Conservation (phyloP, 2,888 invertebrate genomes). For the Xestia xanthographa region DNA sequence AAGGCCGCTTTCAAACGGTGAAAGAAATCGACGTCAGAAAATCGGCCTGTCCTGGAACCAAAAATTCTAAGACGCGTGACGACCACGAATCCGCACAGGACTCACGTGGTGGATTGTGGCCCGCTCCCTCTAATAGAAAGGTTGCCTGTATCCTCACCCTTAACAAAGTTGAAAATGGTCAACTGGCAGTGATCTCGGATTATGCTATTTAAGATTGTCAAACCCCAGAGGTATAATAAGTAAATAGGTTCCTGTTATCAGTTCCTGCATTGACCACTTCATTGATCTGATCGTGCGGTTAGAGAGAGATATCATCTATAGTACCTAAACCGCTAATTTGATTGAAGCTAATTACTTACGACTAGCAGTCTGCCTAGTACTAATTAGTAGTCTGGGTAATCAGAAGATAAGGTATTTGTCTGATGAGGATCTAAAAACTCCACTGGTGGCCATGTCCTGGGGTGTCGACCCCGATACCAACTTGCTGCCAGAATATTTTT, state of each 20-base stretch:
- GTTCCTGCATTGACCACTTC: background rate
- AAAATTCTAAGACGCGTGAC: background rate
- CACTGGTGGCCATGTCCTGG: too few relatives aligned
- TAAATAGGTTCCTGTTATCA: background rate
- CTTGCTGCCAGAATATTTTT: background rate
- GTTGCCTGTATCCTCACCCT: background rate
- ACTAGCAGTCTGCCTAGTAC: background rate
- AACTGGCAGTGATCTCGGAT: too few relatives aligned
- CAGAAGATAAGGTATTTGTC: background rate
- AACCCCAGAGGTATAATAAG: background rate
- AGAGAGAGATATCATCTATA: background rate
- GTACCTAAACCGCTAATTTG: constrained; percentile 12
- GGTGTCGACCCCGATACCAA: background rate
- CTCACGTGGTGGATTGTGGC: too few relatives aligned
- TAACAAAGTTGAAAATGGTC: too few relatives aligned
- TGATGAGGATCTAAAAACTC: background rate
- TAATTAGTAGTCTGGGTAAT: constrained; percentile 9
- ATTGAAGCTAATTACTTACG: background rate
- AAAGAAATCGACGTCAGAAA: background rate
- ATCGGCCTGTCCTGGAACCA: background rate
- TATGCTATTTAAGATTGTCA: background rate
- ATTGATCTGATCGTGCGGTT: background rate
- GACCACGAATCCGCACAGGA: too few relatives aligned
- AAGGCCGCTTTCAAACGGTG: background rate
- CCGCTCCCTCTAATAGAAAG: background rate